Percentiles rank a stretch among this genome's conserved stretches.
Conservation (phyloP, 1,140 invertebrate species). For the Drosophila parabipectinata region DNA sequence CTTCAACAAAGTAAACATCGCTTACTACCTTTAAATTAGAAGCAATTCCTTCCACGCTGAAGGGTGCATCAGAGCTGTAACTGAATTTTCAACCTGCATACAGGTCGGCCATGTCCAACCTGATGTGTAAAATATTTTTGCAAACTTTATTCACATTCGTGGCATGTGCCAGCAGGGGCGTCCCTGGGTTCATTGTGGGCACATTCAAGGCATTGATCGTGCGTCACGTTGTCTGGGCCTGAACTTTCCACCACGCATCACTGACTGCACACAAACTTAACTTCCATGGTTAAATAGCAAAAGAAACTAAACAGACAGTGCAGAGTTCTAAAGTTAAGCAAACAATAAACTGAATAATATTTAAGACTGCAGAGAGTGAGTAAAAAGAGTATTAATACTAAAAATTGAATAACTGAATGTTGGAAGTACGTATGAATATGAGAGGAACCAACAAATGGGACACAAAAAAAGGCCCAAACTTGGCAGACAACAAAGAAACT, state of each 20-base stretch:
- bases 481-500: slow-evolving; percentile 13
- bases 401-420: not conserved
- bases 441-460: slow-evolving; percentile 2
- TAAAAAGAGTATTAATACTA: not conserved
- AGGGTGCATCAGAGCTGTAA: slow-evolving; percentile 52
- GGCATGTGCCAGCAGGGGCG: slow-evolving; percentile 25
- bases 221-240: slow-evolving; percentile 38
- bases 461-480: slow-evolving; percentile 22
- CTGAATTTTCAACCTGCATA: slow-evolving; percentile 53
- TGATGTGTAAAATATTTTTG: slow-evolving; percentile 60
- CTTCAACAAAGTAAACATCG: not conserved
- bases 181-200: slow-evolving; percentile 38
- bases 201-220: slow-evolving; percentile 49
- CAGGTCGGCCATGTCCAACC: slow-evolving; percentile 23
- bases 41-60: slow-evolving; percentile 8
- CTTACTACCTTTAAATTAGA: not conserved
- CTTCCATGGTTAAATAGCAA: slow-evolving; percentile 1
- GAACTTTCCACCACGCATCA: slow-evolving; percentile 31
- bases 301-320: slow-evolving; percentile 1
- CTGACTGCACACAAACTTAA: slow-evolving; percentile 7
- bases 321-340: not conserved
- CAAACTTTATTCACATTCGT: slow-evolving; percentile 62
- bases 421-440: not conserved
- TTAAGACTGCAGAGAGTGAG: not conserved
- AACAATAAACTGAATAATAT: not conserved